Base-by-base conservation (phyloP, 2,888 invertebrate species). In the Oscheius onirici region DNA sequence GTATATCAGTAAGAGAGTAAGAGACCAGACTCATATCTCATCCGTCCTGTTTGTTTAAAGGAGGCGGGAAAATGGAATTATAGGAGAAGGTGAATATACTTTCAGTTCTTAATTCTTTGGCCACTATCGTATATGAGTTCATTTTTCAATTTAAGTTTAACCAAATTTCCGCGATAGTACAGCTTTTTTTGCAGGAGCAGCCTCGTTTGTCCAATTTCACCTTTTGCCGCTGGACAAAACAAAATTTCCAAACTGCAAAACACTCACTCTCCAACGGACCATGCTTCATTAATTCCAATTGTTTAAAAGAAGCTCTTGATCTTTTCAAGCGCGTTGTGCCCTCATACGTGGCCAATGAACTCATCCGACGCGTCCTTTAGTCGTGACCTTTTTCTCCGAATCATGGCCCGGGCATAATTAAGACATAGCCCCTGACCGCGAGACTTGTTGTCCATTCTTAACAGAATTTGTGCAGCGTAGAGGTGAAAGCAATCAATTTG, bases 1-100 rank as follows among this genome's bases (percentile, higher is more conserved):
- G 22, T 3, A 52, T 52, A 52, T 22, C 52, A 52, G 34, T 52
- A 24, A 3, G 26, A n/a, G n/a, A 6, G 26, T 22, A 52, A 52
- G 22, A 34, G 34, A 17, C 13, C 10, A 58, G 20, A 58, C 58
- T 58, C 17, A 40, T 41, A 41, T 58, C 57, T 34, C 34, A 22
- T 17, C 58, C 40, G n/a, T 58, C n/a, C 41, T 58, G 58, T 58
- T 58, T 58, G 58, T 58, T 22, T n/a, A 58, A 58, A 58, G 58
- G 41, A 28, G 58, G 41, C 41, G 58, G 58, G 41, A 28, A 34
- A 58, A 58, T 58, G 22, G 17, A 58, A 58, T 58, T 58, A 40
- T 58, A 41, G 22, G 52, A 24, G 52, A 8, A 13, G 26, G 22
- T n/a, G 22, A 52, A 34, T 34, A 52, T 52, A 52, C 52, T 52